A percentile compares a stretch with the other conserved stretches of the same genome.
phyloP scores from a whole-genome alignment of 2,113 vertebrate genomes.

The Malurus melanocephalus region DNA sequence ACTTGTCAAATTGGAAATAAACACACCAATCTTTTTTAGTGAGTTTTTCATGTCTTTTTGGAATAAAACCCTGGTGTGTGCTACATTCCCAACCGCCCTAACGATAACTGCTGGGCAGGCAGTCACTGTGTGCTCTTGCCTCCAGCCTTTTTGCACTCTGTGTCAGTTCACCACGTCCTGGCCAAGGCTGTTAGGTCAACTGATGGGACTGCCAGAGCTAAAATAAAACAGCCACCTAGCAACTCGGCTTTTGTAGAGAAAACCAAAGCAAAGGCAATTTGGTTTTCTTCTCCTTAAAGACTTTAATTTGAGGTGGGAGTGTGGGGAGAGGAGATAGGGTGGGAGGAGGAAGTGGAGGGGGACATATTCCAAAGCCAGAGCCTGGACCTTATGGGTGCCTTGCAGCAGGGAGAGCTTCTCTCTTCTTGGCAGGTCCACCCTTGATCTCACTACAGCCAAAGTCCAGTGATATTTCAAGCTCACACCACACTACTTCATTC shows the following conservation, averaged over 20 bases:
- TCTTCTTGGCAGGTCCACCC: neutral
- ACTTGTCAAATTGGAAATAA: conserved; percentile 2
- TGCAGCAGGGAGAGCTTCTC: neutral
- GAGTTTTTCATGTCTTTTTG: neutral
- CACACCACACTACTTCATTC: neutral
- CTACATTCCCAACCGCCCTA: neutral
- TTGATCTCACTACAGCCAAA: neutral
- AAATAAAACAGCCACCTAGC: neutral
- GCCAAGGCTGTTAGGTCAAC: neutral
- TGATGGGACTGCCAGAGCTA: neutral
- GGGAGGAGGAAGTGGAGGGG: neutral
- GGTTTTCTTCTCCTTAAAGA: neutral
- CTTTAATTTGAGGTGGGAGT: neutral
- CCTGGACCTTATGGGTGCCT: neutral
- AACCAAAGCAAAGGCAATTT: neutral
- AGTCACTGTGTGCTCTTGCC: neutral
- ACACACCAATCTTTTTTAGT: neutral
- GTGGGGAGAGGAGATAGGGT: neutral
- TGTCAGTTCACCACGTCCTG: neutral
- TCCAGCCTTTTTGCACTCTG: neutral
- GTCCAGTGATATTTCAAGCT: neutral
- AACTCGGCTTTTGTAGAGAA: neutral
- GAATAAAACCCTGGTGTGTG: neutral
- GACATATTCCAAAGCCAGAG: neutral
- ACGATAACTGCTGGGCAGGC: neutral